These are phyloP conservation scores for Nylanderia fulva DNA, from an alignment of 1,140 invertebrate species.

Conservation along the genomic window DNA sequence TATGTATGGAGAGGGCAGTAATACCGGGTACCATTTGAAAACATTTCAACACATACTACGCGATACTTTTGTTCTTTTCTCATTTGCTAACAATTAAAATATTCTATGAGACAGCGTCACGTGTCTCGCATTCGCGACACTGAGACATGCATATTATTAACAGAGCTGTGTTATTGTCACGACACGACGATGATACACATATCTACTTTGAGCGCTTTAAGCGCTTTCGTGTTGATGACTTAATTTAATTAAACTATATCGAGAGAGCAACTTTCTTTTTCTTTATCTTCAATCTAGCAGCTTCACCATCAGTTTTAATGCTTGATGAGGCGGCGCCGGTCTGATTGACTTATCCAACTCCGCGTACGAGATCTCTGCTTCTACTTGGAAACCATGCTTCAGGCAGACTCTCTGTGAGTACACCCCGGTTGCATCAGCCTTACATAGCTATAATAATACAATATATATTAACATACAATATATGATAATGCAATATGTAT, in stretches of 20 bases:
- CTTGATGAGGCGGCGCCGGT: constrained; percentile 88
- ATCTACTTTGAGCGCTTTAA: constrained; percentile 72
- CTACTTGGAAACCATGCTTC: constrained; percentile 88
- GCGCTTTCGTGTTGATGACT: constrained; percentile 59
- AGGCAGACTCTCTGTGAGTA: constrained; percentile 91
- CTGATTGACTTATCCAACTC: constrained; percentile 88
- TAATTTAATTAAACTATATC: constrained; percentile 38
- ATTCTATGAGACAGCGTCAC: constrained; percentile 22
- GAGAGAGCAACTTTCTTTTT: constrained; percentile 19
- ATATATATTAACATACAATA: background rate
- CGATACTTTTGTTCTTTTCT: constrained; percentile 58
- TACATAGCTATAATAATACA: constrained; percentile 87
- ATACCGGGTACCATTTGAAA: constrained; percentile 52
- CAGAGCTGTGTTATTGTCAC: constrained; percentile 82
- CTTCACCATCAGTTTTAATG: constrained; percentile 89
- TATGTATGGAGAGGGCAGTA: constrained; percentile 38
- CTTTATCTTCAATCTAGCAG: constrained; percentile 74
- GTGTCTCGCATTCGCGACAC: background rate
- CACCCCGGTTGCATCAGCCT: constrained; percentile 92
- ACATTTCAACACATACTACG: constrained; percentile 51
- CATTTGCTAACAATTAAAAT: constrained; percentile 48
- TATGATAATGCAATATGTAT: too few relatives aligned
- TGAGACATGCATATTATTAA: constrained; percentile 73
- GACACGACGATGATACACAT: constrained; percentile 77
- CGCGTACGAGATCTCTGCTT: constrained; percentile 88